A percentile compares a stretch with the other conserved stretches of the same genome.
These are phyloP conservation scores for Catonia carolina DNA, from an alignment of 2,888 invertebrate genomes.

Conservation along the genomic window DNA sequence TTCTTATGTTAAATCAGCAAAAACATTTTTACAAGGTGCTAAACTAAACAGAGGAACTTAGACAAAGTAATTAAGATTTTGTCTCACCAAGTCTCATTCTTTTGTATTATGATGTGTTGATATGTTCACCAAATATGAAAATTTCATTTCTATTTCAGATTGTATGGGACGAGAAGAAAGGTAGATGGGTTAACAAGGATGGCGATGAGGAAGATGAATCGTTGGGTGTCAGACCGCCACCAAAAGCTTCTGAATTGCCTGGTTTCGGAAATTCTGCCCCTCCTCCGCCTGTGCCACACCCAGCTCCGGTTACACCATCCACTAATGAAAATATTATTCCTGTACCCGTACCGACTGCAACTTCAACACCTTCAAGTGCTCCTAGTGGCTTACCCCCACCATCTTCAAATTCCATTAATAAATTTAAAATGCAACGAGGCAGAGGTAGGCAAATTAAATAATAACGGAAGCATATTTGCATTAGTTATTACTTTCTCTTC, in stretches of 20 bases:
- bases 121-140: no score
- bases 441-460: constrained; percentile 66
- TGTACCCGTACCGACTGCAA: not conserved
- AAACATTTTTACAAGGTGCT: no score
- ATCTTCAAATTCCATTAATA: constrained; percentile 45
- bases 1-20: no score
- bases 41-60: no score
- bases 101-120: no score
- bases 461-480: no score
- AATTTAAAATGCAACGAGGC: constrained; percentile 71
- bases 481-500: no score
- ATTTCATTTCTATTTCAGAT: constrained; percentile 54
- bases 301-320: no score
- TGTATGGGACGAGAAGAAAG: constrained; percentile 84
- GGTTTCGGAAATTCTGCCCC: constrained; percentile 14
- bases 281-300: not conserved
- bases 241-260: constrained; percentile 54
- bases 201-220: constrained; percentile 55
- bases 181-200: constrained; percentile 81
- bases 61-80: no score
- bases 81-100: no score
- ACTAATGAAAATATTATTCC: no score
- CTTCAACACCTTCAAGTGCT: constrained; percentile 8
- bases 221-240: constrained; percentile 56
- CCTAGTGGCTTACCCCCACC: constrained; percentile 19